Evolutionary conservation across 1,140 invertebrate species (phyloP).

Genomic region (Heliconius himera): DNA sequence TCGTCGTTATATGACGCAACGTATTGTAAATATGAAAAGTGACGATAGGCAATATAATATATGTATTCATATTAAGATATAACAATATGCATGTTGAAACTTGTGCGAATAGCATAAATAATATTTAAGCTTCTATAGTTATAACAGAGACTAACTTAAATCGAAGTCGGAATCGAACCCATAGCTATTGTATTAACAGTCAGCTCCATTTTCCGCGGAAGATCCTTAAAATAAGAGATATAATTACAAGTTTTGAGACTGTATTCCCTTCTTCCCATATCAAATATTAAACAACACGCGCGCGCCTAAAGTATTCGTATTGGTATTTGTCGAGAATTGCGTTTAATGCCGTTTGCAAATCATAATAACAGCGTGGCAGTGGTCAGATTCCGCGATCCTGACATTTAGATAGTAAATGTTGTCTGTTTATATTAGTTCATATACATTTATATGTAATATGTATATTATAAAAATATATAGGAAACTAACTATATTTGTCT

Average conservation of each 20-base stretch:
- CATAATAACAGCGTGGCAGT: slow-evolving; percentile 10
- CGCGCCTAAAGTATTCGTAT: neutral
- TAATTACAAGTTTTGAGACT: neutral
- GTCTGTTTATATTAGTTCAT: neutral
- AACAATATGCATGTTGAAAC: too few relatives aligned
- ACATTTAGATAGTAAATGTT: slow-evolving; percentile 20
- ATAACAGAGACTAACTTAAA: too few relatives aligned
- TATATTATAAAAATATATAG: too few relatives aligned
- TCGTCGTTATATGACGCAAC: neutral
- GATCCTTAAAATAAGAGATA: too few relatives aligned
- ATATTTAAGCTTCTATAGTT: too few relatives aligned
- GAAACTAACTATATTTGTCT: too few relatives aligned
- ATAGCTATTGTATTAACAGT: neutral
- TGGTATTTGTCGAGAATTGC: slow-evolving; percentile 15
- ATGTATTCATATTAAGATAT: too few relatives aligned
- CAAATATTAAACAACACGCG: neutral
- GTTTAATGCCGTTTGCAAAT: slow-evolving; percentile 21
- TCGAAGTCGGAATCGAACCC: neutral
- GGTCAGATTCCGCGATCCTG: slow-evolving; percentile 23
- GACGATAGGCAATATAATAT: neutral
- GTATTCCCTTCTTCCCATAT: neutral
- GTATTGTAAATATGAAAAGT: neutral
- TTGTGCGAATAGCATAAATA: too few relatives aligned
- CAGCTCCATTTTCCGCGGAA: too few relatives aligned
- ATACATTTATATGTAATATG: neutral